Evolutionary conservation across 2,113 vertebrate species (phyloP).

Genomic region (Smithornis capensis): DNA sequence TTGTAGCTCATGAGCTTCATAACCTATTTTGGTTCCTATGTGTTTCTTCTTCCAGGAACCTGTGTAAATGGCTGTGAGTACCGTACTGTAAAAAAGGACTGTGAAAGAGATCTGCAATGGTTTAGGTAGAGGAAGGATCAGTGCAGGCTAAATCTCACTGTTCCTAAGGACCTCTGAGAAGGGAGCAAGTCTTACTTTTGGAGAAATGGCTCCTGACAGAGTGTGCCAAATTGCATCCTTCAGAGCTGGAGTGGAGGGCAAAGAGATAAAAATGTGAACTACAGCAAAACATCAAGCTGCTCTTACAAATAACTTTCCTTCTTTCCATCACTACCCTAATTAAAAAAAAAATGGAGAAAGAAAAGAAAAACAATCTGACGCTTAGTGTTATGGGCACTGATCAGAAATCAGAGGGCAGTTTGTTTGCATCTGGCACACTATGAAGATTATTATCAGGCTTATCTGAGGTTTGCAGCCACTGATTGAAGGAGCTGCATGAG

Average conservation of each 20-base stretch:
- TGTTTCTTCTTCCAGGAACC: not conserved
- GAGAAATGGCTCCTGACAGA: not conserved
- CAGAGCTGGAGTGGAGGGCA: not conserved
- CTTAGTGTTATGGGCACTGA: not conserved
- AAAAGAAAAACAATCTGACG: not conserved
- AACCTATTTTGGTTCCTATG: not conserved
- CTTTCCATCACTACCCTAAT: not conserved
- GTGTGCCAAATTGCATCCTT: not conserved
- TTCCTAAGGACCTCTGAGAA: not conserved
- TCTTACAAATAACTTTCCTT: not conserved
- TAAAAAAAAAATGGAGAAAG: not conserved
- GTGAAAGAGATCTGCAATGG: not conserved
- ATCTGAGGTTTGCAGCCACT: not conserved
- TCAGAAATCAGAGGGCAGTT: not conserved
- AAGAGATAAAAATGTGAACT: not conserved
- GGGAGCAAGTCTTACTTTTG: not conserved
- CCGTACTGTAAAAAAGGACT: not conserved
- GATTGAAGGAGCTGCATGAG: not conserved
- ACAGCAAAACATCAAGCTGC: accelerated
- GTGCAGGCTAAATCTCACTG: not conserved
- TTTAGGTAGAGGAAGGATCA: not conserved
- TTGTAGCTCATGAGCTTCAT: not conserved
- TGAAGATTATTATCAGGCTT: not conserved
- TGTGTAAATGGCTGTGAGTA: not conserved
- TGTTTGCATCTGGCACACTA: not conserved